phyloP scores from a whole-genome alignment of 64 coral and sea anemone genomes.

The Platygyra sinensis region DNA sequence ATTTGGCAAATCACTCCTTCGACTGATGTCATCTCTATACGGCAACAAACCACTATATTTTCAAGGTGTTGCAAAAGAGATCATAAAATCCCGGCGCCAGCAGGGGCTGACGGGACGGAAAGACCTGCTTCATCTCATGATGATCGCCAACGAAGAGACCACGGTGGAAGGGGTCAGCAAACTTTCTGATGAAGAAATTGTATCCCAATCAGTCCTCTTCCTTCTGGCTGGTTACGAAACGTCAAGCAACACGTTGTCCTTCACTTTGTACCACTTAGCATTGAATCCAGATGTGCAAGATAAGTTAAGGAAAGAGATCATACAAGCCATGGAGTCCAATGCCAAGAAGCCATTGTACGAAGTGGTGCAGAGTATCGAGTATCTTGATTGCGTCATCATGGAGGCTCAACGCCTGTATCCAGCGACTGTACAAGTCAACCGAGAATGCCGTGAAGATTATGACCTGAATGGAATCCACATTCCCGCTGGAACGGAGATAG shows the following conservation, averaged over 20 bases:
- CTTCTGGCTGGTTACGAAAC: conserved; percentile 45
- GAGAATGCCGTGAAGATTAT: conserved; percentile 39
- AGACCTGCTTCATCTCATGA: conserved; percentile 43
- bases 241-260: conserved; percentile 39
- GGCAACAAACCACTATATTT: not conserved
- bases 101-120: conserved; percentile 2
- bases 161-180: conserved; percentile 6
- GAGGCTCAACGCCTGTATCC: conserved; percentile 53
- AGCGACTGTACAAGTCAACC: conserved; percentile 3
- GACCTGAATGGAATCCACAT: conserved; percentile 44
- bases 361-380: conserved; percentile 30
- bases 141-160: conserved; percentile 12
- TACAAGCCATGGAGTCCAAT: no score
- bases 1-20: not conserved
- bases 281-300: conserved; percentile 39
- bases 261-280: conserved; percentile 13
- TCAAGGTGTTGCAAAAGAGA: not conserved
- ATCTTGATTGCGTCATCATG: conserved; percentile 67
- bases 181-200: conserved; percentile 38
- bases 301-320: conserved; percentile 45
- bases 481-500: conserved; percentile 58
- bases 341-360: conserved; percentile 38
- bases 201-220: conserved; percentile 17
- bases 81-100: no score
- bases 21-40: not conserved